phyloP scores from a whole-genome alignment of 2,797 vertebrate species.

The Sciurus vulgaris region DNA sequence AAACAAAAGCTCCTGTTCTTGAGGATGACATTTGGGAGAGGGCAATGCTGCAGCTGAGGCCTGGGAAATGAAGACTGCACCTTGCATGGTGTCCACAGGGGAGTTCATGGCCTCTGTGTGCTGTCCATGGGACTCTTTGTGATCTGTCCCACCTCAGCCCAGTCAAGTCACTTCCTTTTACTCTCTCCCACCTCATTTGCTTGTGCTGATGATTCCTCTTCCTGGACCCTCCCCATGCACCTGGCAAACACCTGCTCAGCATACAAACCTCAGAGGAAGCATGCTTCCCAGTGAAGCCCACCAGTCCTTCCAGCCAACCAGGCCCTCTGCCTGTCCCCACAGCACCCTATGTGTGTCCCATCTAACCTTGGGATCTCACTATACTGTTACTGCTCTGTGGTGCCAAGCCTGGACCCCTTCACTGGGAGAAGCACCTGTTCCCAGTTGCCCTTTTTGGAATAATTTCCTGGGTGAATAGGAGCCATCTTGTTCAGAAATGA shows the following conservation, averaged over 20 bases:
- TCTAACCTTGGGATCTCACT: accelerated
- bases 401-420: neutral
- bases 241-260: neutral
- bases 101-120: neutral
- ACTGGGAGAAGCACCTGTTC: neutral
- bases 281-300: neutral
- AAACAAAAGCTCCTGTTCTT: neutral
- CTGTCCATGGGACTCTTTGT: neutral
- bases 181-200: neutral
- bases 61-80: neutral
- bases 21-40: neutral
- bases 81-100: too few species aligned
- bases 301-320: neutral
- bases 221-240: neutral
- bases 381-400: accelerated
- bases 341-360: accelerated
- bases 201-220: neutral
- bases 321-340: neutral
- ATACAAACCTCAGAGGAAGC: neutral
- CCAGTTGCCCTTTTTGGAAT: neutral
- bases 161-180: neutral
- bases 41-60: accelerated
- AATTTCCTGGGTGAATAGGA: neutral
- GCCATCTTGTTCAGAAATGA: neutral
- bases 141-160: accelerated